These are phyloP conservation scores for Eilema sororculum DNA, from an alignment of 2,888 invertebrate species.

Conservation along the genomic window DNA sequence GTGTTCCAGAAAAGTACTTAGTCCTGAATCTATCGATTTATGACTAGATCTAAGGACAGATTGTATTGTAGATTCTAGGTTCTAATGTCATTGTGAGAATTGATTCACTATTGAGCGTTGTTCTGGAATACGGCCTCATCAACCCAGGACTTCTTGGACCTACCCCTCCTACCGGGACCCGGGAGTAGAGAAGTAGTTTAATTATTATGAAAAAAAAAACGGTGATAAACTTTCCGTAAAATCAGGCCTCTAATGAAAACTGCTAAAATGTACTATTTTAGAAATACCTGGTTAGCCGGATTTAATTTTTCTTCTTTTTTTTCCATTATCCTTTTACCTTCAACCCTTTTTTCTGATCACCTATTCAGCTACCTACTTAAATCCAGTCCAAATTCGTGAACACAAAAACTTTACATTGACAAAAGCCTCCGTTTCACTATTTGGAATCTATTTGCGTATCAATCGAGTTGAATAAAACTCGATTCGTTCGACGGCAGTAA, in stretches of 20 bases:
- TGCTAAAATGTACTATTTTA: not conserved
- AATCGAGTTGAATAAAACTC: constrained; percentile 70
- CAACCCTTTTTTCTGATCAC: not conserved
- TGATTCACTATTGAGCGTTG: too few relatives aligned
- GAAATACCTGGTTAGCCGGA: not conserved
- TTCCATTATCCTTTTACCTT: not conserved
- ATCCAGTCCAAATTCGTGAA: constrained; percentile 19
- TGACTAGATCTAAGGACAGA: too few relatives aligned
- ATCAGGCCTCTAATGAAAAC: not conserved
- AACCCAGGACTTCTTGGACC: too few relatives aligned
- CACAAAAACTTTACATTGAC: constrained; percentile 36
- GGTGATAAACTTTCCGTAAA: not conserved
- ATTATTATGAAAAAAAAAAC: too few relatives aligned
- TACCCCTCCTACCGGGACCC: too few relatives aligned
- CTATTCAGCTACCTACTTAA: not conserved
- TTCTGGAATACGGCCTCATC: too few relatives aligned
- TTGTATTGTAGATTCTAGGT: too few relatives aligned
- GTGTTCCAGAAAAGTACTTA: too few relatives aligned
- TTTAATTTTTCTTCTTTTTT: not conserved
- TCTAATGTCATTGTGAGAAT: too few relatives aligned
- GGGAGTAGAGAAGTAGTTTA: too few relatives aligned
- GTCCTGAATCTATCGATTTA: too few relatives aligned
- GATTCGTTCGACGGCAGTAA: constrained; percentile 71
- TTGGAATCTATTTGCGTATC: constrained; percentile 71
- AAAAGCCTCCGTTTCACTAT: constrained; percentile 43